Conservation (phyloP, 1,140 invertebrate species). For the Drosophila micromelanica region DNA sequence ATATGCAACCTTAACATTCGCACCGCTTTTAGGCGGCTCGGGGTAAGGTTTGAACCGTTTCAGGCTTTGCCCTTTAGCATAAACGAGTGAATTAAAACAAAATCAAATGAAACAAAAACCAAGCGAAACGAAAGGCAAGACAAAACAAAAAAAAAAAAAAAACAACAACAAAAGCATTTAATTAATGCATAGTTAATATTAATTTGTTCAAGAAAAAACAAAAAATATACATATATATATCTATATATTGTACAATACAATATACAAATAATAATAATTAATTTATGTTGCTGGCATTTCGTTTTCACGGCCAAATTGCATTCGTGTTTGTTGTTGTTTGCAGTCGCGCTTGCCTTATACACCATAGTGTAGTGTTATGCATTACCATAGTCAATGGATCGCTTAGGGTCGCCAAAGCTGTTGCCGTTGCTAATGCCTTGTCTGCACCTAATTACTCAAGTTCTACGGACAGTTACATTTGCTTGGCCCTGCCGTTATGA, state of each 20-base stretch:
- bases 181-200: slow-evolving; percentile 62
- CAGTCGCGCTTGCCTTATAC: slow-evolving; percentile 20
- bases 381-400: slow-evolving; percentile 33
- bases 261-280: slow-evolving; percentile 69
- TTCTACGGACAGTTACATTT: slow-evolving; percentile 32
- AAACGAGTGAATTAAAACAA: neutral
- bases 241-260: slow-evolving; percentile 45
- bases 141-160: slow-evolving; percentile 8
- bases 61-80: slow-evolving; percentile 17
- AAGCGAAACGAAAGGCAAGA: slow-evolving; percentile 37
- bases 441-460: slow-evolving; percentile 28
- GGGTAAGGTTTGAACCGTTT: neutral
- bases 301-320: slow-evolving; percentile 79
- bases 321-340: slow-evolving; percentile 43
- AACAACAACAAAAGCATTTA: slow-evolving; percentile 52
- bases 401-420: slow-evolving; percentile 16
- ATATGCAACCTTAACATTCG: slow-evolving; percentile 34
- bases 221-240: slow-evolving; percentile 23
- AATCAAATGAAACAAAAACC: slow-evolving; percentile 18
- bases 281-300: slow-evolving; percentile 77
- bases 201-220: slow-evolving; percentile 37
- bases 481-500: neutral
- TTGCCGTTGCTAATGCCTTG: slow-evolving; percentile 10
- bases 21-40: slow-evolving; percentile 7
- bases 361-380: slow-evolving; percentile 8